These are phyloP conservation scores for Fragum fragum DNA, from an alignment of 2,888 invertebrate species.

Conservation along the genomic window DNA sequence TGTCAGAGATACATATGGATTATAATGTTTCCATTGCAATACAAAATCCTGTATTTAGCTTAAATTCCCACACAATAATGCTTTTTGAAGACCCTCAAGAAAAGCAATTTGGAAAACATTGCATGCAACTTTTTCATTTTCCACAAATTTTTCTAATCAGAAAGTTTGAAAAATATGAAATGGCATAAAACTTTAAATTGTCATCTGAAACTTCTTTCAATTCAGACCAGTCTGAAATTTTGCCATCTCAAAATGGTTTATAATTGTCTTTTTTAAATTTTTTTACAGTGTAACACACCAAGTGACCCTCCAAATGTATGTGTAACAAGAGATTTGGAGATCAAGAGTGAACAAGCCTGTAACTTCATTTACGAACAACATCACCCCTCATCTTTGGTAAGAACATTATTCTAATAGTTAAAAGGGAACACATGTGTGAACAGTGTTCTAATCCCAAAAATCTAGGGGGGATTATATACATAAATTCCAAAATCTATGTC, in stretches of 20 bases:
- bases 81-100: no score
- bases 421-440: no score
- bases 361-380: conserved; percentile 29
- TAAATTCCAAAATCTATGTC: no score
- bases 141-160: background rate
- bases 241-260: background rate
- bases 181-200: background rate
- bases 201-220: background rate
- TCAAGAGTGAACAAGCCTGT: conserved; percentile 38
- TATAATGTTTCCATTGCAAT: no score
- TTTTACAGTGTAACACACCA: conserved; percentile 26
- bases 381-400: conserved; percentile 33
- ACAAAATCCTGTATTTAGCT: no score
- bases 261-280: no score
- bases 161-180: background rate
- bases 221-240: background rate
- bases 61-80: no score
- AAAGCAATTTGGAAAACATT: no score
- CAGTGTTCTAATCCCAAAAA: no score
- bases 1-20: no score
- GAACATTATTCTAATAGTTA: background rate
- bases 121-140: background rate
- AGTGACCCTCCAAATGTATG: conserved; percentile 42
- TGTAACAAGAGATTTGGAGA: conserved; percentile 6
- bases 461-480: no score